phyloP scores from a whole-genome alignment of 1,140 invertebrate species.

The Proctacanthus coquilletti region DNA sequence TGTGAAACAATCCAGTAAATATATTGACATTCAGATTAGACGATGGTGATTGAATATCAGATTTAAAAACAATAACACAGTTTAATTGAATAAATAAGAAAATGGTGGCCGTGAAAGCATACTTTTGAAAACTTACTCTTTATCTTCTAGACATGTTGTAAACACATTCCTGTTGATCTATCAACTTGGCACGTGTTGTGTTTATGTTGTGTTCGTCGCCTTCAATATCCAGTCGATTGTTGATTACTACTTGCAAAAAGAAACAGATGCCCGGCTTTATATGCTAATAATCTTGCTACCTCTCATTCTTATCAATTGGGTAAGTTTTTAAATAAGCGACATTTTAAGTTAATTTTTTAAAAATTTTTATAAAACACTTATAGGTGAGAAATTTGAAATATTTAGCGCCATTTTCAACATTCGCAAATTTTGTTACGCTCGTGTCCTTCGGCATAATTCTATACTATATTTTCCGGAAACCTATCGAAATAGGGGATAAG shows the following conservation, averaged over 20 bases:
- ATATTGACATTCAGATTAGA: too few species aligned
- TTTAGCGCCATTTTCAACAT: slow-evolving; percentile 53
- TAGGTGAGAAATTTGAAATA: slow-evolving; percentile 48
- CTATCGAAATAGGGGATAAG: slow-evolving; percentile 34
- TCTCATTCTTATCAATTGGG: slow-evolving; percentile 53
- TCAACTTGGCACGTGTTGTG: slow-evolving; percentile 77
- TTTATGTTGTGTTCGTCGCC: slow-evolving; percentile 74
- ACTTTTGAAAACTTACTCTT: background rate
- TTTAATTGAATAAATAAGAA: too few species aligned
- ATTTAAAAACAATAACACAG: too few species aligned
- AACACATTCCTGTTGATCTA: slow-evolving; percentile 62
- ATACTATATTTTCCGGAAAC: slow-evolving; percentile 45
- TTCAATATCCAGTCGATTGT: slow-evolving; percentile 50
- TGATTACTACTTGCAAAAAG: slow-evolving; percentile 22
- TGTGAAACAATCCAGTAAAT: too few species aligned
- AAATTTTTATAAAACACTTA: background rate
- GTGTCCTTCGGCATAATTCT: slow-evolving; percentile 50
- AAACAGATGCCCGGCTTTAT: slow-evolving; percentile 38
- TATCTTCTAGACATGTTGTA: slow-evolving; percentile 34
- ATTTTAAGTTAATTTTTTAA: too few species aligned
- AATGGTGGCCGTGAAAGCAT: background rate
- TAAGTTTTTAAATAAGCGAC: slow-evolving; percentile 7
- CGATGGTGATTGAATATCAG: too few species aligned
- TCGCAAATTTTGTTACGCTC: slow-evolving; percentile 52
- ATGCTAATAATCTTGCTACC: slow-evolving; percentile 50